Evolutionary conservation across 2,113 vertebrate genomes (phyloP).

Genomic region (Pseudonaja textilis): DNA sequence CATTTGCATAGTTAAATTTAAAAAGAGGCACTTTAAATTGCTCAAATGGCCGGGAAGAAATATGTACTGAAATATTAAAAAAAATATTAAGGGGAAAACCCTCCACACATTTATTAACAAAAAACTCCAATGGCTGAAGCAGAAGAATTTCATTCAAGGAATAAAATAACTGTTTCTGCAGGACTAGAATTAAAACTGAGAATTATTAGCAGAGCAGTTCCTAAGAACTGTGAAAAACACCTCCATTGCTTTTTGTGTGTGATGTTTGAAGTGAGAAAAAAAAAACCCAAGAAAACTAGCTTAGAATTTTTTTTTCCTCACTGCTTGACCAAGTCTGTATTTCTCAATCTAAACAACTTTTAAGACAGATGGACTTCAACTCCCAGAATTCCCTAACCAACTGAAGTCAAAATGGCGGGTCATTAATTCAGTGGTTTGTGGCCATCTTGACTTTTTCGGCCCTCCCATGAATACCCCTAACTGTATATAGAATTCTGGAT

Average conservation of each 20-base stretch:
- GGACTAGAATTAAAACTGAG: slow-evolving; percentile 40
- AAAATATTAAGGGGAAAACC: slow-evolving; percentile 61
- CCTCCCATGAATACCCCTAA: neutral
- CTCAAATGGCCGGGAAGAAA: neutral
- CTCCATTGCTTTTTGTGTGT: neutral
- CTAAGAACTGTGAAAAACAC: too few relatives aligned
- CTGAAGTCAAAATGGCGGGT: neutral
- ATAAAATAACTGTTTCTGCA: slow-evolving; percentile 21
- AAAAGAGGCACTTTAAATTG: neutral
- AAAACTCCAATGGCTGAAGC: slow-evolving; percentile 20
- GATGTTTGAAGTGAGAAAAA: neutral
- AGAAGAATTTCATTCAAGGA: slow-evolving; percentile 25
- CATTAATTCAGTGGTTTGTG: neutral
- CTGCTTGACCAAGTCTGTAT: neutral
- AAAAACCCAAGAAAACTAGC: neutral
- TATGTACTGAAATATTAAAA: neutral
- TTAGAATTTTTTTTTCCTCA: slow-evolving; percentile 2
- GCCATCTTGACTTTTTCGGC: neutral
- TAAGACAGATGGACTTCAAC: neutral
- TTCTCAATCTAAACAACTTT: neutral
- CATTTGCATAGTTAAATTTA: neutral
- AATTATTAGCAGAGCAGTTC: neutral
- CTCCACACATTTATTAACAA: slow-evolving; percentile 34
- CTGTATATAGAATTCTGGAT: neutral
- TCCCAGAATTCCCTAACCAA: neutral